Conservation (phyloP, 2,797 vertebrate species). For the Galaxias olidus region DNA sequence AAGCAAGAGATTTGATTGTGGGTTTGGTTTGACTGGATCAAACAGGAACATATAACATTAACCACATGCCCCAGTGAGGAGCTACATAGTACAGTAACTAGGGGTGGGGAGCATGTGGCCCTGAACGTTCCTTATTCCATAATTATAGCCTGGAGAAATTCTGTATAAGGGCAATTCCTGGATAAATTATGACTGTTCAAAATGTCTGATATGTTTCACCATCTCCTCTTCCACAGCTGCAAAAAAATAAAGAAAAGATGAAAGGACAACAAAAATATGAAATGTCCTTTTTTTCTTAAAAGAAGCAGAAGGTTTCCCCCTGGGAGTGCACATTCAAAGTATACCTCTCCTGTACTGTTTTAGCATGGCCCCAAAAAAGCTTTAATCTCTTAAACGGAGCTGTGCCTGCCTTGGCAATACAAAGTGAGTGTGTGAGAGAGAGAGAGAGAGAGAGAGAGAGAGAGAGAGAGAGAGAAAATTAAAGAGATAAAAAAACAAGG, state of each 20-base stretch:
- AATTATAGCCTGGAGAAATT: constrained; percentile 70
- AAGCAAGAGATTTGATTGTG: too few relatives aligned
- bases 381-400: constrained; percentile 71
- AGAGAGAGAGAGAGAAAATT: constrained; percentile 16
- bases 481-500: background rate
- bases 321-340: constrained; percentile 67
- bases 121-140: constrained; percentile 59
- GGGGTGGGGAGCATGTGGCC: constrained; percentile 50
- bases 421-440: constrained; percentile 49
- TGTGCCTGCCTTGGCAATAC: constrained; percentile 49
- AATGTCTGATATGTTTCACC: constrained; percentile 56
- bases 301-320: constrained; percentile 57
- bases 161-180: constrained; percentile 58
- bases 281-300: constrained; percentile 52
- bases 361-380: constrained; percentile 52
- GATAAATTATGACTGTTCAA: constrained; percentile 57
- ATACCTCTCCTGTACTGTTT: constrained; percentile 67
- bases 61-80: constrained; percentile 32
- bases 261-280: constrained; percentile 22
- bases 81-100: constrained; percentile 21
- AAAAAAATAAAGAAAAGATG: constrained; percentile 34
- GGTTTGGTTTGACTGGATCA: too few relatives aligned
- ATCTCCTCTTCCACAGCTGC: constrained; percentile 56
- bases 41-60: constrained; percentile 56
- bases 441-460: constrained; percentile 4